Base-by-base conservation (phyloP, 2,888 invertebrate species). In the Sinohyriopsis cumingii region DNA sequence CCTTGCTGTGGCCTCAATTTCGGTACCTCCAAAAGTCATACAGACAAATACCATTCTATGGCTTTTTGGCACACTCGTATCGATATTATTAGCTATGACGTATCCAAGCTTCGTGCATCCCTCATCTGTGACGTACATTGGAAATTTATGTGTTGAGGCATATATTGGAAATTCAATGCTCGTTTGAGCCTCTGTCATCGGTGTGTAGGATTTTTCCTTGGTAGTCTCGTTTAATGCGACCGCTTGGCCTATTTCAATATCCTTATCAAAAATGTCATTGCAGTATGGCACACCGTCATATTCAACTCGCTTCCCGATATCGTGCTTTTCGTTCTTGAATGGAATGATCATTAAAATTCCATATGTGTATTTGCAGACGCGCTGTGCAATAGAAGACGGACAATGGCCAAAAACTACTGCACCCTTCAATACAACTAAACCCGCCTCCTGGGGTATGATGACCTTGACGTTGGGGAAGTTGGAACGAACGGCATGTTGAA, bases 351-450 rank as follows among this genome's bases (percentile, higher is more conserved):
- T 56, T 0, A 25, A 24, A 25, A 69, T 24, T 7, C 72, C 72
- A 45, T 72, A 72, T 6, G 72, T 72, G 19, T 60, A 67, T 57
- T 63, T 72, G 65, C 72, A 67, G 6, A 67, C 67, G 20, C 72
- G 57, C 19, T 57, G 33, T 18, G 24, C 55, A 25, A 72, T 64
- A n/a, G 63, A 33, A 5, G 45, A 19, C 12, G 66, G 67, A 25
- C 59, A 25, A 25, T 72, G 67, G 1, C 72, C 72, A 24, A 64
- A 72, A 18, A 67, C 59, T n/a, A 69, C 72, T 1, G 71, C 71
- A 3, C 75, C 75, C 62, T 72, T 75, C 56, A 75, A 22, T 20
- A 75, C 69, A 1, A 67, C 66, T n/a, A 68, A 55, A 5, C 67
- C 72, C 3, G 75, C 68, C 1, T 69, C 68, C n/a, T 55, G n/a